Conservation (phyloP, 2,797 vertebrate genomes). For the Ctenopoma multispine region DNA sequence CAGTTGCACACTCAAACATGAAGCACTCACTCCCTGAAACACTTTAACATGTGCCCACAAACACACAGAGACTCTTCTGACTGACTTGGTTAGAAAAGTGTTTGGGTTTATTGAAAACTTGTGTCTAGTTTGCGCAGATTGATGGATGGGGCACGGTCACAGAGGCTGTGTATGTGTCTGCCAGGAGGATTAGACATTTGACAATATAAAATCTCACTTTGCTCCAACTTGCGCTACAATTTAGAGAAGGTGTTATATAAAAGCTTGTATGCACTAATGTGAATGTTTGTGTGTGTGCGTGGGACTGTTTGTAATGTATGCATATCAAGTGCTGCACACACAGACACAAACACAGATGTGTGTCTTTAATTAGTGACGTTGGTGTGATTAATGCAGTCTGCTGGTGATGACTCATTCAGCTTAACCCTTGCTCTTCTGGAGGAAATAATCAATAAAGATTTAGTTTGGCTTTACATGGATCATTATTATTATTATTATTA, state of each 20-base stretch:
- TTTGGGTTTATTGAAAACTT: constrained; percentile 45
- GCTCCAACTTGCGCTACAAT: constrained; percentile 42
- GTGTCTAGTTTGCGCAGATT: constrained; percentile 24
- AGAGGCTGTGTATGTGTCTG: constrained; percentile 13
- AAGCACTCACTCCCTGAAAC: constrained; percentile 50
- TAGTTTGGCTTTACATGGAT: constrained; percentile 11
- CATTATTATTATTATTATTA: neutral
- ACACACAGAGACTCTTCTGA: constrained; percentile 40
- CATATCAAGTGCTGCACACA: constrained; percentile 60
- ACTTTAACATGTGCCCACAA: constrained; percentile 43
- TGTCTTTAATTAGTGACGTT: constrained; percentile 86
- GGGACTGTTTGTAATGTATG: constrained; percentile 43
- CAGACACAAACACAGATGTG: constrained; percentile 74
- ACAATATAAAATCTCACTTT: constrained; percentile 51
- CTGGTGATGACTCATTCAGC: constrained; percentile 87
- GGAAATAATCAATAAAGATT: constrained; percentile 74
- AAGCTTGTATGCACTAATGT: constrained; percentile 5
- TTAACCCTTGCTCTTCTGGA: constrained; percentile 82
- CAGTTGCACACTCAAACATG: constrained; percentile 51
- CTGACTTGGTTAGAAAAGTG: constrained; percentile 49
- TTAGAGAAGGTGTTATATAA: constrained; percentile 30
- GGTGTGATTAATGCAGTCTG: constrained; percentile 87
- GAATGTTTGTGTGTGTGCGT: neutral
- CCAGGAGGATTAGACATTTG: constrained; percentile 38
- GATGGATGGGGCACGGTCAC: constrained; percentile 33